Base-by-base conservation (phyloP, 2,797 vertebrate genomes). In the Rhynchotus rufescens region DNA sequence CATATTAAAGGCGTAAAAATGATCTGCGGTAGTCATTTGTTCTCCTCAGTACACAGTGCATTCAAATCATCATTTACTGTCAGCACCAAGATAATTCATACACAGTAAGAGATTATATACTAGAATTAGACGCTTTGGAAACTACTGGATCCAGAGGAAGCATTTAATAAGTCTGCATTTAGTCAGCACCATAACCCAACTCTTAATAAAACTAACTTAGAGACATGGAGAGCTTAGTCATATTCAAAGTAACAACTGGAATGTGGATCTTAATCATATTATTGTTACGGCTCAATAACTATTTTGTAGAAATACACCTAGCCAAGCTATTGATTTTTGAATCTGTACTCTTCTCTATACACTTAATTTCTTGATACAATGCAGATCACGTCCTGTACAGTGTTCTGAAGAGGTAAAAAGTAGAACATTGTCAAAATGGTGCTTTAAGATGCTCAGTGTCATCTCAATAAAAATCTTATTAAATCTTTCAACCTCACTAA, bases 361-460 rank as follows among this genome's bases (percentile, higher is more conserved):
- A 26, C 10, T 79, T 66, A 3, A 47, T 77, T 69, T 81, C 59
- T 93, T 68, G 19, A 44, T 67, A n/a, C 40, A 64, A 10, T 71
- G 45, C 23, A 76, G 61, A 62, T 86, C 26, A 54, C 0, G 0
- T 15, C 61, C 9, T 30, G 51, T 44, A 8, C 0, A 0, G n/a
- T 67, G 28, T 64, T 71, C n/a, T 56, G 38, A 78, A 80, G 71
- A 69, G 9, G 1, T 32, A 42, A 81, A 74, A 85, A 78, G n/a
- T 11, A 81, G 5, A 16, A 7, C 36, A n/a, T 30, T 94, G 22
- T 54, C 49, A 61, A 77, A 87, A 80, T 54, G 16, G 4, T n/a
- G 15, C 19, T 74, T 22, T 60, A 42, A 81, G 21, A 68, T 17
- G 4, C 7, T 76, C 23, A 12, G 15, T 68, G 26, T 72, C 75